Evolutionary conservation across 2,888 invertebrate genomes (phyloP).

Genomic region (Cerastis leucographa): DNA sequence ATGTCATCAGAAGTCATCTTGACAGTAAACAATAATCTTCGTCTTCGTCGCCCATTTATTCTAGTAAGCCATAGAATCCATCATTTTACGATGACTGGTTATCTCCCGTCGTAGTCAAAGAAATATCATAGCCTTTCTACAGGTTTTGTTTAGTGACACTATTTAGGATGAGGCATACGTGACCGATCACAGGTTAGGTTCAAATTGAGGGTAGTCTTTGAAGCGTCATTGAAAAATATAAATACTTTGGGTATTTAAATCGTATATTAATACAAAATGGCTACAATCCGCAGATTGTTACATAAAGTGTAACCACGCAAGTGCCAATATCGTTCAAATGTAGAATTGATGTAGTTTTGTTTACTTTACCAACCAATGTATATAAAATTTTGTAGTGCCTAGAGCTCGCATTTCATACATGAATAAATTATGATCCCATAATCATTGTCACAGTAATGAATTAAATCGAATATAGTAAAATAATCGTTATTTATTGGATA

Average conservation of each 20-base stretch:
- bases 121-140: no score
- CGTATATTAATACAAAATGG: constrained; percentile 65
- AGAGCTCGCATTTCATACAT: not conserved
- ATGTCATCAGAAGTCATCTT: constrained; percentile 9
- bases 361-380: constrained; percentile 13
- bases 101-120: not conserved
- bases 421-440: constrained; percentile 3
- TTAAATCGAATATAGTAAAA: not conserved
- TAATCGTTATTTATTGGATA: not conserved
- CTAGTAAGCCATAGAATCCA: not conserved
- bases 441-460: not conserved
- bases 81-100: not conserved
- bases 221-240: constrained; percentile 13
- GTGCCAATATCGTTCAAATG: constrained; percentile 4
- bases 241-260: constrained; percentile 32
- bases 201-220: not conserved
- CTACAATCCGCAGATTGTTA: constrained; percentile 54
- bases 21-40: constrained; percentile 2
- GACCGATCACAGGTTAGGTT: not conserved
- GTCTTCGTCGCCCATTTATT: not conserved
- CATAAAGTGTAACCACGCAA: constrained; percentile 42
- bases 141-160: not conserved
- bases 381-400: constrained; percentile 8
- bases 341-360: not conserved
- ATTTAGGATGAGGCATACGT: not conserved